A percentile compares a stretch with the other conserved stretches of the same genome.
Evolutionary conservation across 2,888 invertebrate species (phyloP).

Genomic region (Tachina lurida): DNA sequence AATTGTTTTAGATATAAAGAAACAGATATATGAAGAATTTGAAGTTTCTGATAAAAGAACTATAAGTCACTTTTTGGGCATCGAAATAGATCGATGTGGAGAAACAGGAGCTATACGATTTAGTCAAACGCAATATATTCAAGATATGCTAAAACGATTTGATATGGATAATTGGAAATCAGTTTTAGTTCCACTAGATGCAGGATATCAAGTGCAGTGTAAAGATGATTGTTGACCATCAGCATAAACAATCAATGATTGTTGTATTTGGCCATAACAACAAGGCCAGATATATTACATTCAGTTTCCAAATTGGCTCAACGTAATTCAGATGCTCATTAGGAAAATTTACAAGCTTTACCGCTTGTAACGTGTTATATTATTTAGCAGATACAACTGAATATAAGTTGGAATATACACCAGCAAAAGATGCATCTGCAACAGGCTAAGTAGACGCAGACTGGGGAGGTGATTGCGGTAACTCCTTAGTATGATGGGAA

Average conservation of each 20-base stretch:
- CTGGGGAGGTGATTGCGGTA: neutral
- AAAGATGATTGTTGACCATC: constrained; percentile 50
- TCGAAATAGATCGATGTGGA: too few relatives aligned
- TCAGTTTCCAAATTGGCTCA: too few relatives aligned
- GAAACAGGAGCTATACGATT: neutral
- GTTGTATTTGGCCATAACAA: neutral
- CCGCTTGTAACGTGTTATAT: too few relatives aligned
- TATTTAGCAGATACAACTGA: neutral
- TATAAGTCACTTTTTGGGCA: too few relatives aligned
- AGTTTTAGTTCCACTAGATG: constrained; percentile 7
- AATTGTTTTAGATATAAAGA: too few relatives aligned
- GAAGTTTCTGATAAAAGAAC: too few relatives aligned
- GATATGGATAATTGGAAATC: neutral
- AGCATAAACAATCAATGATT: constrained; percentile 66
- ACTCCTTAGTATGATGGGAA: neutral
- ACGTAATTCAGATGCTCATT: too few relatives aligned
- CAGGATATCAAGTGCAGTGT: constrained; percentile 60
- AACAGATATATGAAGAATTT: too few relatives aligned
- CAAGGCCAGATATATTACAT: too few relatives aligned
- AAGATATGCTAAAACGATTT: neutral
- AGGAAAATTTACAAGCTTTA: too few relatives aligned
- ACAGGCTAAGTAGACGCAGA: too few relatives aligned
- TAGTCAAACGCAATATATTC: constrained; percentile 6
- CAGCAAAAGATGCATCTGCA: neutral
- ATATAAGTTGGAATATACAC: neutral